Base-by-base conservation (phyloP, 2,797 vertebrate genomes). In the Ibycter americanus region DNA sequence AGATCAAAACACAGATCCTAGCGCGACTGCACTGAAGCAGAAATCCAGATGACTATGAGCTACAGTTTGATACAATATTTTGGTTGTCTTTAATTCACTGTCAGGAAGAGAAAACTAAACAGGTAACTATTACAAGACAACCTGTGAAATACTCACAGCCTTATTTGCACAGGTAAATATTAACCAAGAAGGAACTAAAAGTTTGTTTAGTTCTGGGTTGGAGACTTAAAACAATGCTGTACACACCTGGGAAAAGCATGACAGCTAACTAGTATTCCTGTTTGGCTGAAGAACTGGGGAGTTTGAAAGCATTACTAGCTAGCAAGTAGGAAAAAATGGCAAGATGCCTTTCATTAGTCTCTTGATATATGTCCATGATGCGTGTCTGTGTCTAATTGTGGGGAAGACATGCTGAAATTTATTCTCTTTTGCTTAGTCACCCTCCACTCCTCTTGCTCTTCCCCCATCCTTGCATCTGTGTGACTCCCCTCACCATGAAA, bases 211-310 rank as follows among this genome's bases (percentile, higher is more conserved):
- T 90, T 96, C 71, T 59, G 76, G 68, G 27, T 1, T 90, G 54
- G 44, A 91, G 72, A 25, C 8, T 65, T 66, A 66, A 87, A 89
- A 95, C 94, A 97, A 94, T 96, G 79, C 73, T 83, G 20, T n/a
- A 58, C 42, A 34, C 2, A 6, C 59, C 71, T 47, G 61, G 52
- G 71, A 66, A 90, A 63, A 84, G 12, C 25, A 46, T 5, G 26
- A 38, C 1, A 9, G 56, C 15, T 47, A 58, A 61, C 85, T 51
- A 34, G 23, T 11, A 12, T 31, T 80, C 15, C 73, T 67, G 51
- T 13, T 38, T 22, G 74, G 58, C 42, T 83, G 79, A 51, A 27
- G 55, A 62, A 34, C 14, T 1, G 0, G 27, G 52, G 31, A 80
- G 19, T 31, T 47, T n/a, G 32, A 55, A 63, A 55, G 26, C 2